Base-by-base conservation (phyloP, 2,888 invertebrate genomes). In the Gisinianus flammeolus region DNA sequence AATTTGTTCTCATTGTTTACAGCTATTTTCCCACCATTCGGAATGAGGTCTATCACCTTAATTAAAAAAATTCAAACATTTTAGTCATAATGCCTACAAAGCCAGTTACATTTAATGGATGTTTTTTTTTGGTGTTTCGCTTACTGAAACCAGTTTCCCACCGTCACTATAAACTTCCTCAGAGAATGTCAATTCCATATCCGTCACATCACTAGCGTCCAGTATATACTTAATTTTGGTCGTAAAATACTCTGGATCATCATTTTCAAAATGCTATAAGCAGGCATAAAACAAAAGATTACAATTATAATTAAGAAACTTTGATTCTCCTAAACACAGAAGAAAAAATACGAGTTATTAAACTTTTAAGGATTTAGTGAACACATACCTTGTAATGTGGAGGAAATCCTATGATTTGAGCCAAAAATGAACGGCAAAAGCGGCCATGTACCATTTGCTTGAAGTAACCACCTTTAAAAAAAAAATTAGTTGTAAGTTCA, bases 401-500 rank as follows among this genome's bases (percentile, higher is more conserved):
- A 71, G 88, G 85, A 31, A 88, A 86, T 19, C 88, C 89, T 79
- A 89, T 88, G 6, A 89, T 83, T 84, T 88, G 88, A 52, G 88
- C 88, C 72, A 89, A 85, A 83, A 89, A 89, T 67, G 88, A 89
- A 10, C 88, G 85, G 28, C 88, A 86, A 81, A 89, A 88, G 77
- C 87, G 85, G 28, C 88, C 88, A 79, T 87, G 88, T 64, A 88
- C 87, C 70, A 87, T 85, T 82, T 88, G 88, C 74, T 87, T 85
- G 79, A 87, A 87, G 31, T 87, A 85, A 16, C 87, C 86, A 16
- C 88, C n/a, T n/a, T n/a, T n/a, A n/a, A n/a, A n/a, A n/a, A n/a
- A n/a, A n/a, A n/a, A n/a, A n/a, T n/a, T n/a, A n/a, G n/a, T n/a
- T n/a, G n/a, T n/a, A n/a, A n/a, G n/a, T n/a, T n/a, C n/a, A n/a